A percentile compares a stretch with the other conserved stretches of the same genome.
These are phyloP conservation scores for Platichthys flesus DNA, from an alignment of 2,113 vertebrate genomes.

Conservation along the genomic window DNA sequence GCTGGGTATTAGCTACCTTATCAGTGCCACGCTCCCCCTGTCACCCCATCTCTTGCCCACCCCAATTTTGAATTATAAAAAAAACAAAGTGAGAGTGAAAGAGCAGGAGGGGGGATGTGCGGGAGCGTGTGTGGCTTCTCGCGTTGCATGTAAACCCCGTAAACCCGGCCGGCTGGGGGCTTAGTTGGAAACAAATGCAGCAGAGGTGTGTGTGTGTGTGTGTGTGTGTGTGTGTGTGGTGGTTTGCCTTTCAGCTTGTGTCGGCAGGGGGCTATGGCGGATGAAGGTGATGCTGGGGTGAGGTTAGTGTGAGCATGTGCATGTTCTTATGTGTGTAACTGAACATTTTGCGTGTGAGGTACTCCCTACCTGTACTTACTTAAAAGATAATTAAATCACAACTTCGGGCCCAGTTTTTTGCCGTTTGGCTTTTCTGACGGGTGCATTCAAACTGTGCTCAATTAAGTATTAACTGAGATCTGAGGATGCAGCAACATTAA, in stretches of 20 bases:
- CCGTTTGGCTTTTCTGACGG: neutral
- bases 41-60: conserved; percentile 54
- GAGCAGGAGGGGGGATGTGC: neutral
- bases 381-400: neutral
- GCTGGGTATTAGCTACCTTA: conserved; percentile 75
- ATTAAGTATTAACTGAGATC: neutral
- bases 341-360: neutral
- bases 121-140: conserved; percentile 46
- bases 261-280: neutral
- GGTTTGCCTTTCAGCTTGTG: conserved; percentile 28
- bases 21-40: conserved; percentile 79
- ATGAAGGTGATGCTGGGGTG: conserved; percentile 15
- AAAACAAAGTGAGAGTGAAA: conserved; percentile 68
- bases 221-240: neutral
- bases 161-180: conserved; percentile 35
- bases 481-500: neutral
- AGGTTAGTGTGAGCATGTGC: neutral
- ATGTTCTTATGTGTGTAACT: neutral
- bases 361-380: neutral
- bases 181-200: conserved; percentile 64
- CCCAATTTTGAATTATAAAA: conserved; percentile 64
- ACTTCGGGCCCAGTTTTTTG: neutral
- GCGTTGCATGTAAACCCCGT: conserved; percentile 56
- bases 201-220: neutral
- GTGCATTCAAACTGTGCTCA: neutral